Conservation (phyloP, 2,797 vertebrate species). For the Sebastes aleutianus region DNA sequence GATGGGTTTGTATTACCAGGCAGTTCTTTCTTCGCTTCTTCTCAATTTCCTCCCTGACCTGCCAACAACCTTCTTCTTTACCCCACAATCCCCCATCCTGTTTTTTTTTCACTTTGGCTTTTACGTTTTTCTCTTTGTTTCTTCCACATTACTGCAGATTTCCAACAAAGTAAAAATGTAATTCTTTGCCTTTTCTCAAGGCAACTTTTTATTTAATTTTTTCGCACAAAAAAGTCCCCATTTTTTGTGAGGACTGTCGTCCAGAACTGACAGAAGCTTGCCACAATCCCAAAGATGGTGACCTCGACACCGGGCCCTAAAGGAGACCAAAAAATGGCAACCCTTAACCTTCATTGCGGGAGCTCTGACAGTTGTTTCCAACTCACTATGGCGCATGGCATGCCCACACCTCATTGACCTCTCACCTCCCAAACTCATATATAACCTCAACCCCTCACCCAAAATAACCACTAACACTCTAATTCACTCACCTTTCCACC, state of each 20-base stretch:
- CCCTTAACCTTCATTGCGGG: conserved; percentile 80
- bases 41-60: conserved; percentile 78
- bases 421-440: conserved; percentile 63
- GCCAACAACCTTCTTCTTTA: conserved; percentile 78
- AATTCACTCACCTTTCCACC: conserved; percentile 69
- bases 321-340: conserved; percentile 70
- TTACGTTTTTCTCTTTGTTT: conserved; percentile 76
- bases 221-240: conserved; percentile 78
- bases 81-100: conserved; percentile 73
- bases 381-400: conserved; percentile 92
- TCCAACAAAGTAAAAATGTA: conserved; percentile 67
- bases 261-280: conserved; percentile 88
- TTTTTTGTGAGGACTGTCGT: conserved; percentile 87
- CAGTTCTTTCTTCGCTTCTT: conserved; percentile 84
- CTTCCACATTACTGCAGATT: conserved; percentile 74
- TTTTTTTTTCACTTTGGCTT: conserved; percentile 74
- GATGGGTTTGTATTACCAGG: conserved; percentile 88
- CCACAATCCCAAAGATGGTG: conserved; percentile 80
- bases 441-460: conserved; percentile 53
- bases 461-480: conserved; percentile 84
- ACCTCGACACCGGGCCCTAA: conserved; percentile 70
- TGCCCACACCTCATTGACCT: conserved; percentile 80
- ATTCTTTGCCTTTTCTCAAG: conserved; percentile 70
- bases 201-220: conserved; percentile 71
- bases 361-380: conserved; percentile 91